Evolutionary conservation across 2,888 invertebrate genomes (phyloP).

Genomic region (Serripes groenlandicus): DNA sequence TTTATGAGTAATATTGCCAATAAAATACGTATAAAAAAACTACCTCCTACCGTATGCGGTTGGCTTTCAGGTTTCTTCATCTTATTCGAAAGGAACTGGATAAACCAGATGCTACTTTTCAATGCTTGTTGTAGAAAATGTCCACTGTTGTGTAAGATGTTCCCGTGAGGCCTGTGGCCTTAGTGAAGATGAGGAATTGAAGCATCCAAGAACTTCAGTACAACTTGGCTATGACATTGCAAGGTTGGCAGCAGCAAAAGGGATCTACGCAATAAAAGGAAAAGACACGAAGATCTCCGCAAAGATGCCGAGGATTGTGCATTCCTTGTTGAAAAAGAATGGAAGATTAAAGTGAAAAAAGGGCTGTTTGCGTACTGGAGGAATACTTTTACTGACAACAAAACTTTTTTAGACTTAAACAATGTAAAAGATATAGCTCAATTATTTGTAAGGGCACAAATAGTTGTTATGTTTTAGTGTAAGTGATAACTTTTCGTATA

Average conservation of each 20-base stretch:
- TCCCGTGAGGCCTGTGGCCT: slow-evolving; percentile 28
- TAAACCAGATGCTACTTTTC: neutral
- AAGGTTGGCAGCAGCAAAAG: slow-evolving; percentile 32
- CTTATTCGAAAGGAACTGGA: slow-evolving; percentile 18
- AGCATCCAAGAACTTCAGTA: slow-evolving; percentile 32
- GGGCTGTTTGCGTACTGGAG: too few species aligned
- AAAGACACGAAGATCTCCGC: slow-evolving; percentile 18
- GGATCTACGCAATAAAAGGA: slow-evolving; percentile 11
- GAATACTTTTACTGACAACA: too few species aligned
- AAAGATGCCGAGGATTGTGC: too few species aligned
- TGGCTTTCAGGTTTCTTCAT: slow-evolving; percentile 4
- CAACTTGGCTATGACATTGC: slow-evolving; percentile 37
- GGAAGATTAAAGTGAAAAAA: too few species aligned
- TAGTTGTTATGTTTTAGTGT: too few species aligned
- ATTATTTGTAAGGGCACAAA: too few species aligned
- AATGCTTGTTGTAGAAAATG: slow-evolving; percentile 23
- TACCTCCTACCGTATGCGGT: slow-evolving; percentile 12
- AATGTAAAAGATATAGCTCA: too few species aligned
- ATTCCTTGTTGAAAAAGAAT: too few species aligned
- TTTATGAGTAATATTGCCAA: slow-evolving; percentile 27
- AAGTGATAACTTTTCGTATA: too few species aligned
- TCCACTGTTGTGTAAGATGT: slow-evolving; percentile 31
- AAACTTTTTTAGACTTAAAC: too few species aligned
- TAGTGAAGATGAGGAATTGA: slow-evolving; percentile 34
- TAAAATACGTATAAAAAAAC: slow-evolving; percentile 25